Evolutionary conservation across 2,888 invertebrate genomes (phyloP).

Genomic region (Oasisia sp.): DNA sequence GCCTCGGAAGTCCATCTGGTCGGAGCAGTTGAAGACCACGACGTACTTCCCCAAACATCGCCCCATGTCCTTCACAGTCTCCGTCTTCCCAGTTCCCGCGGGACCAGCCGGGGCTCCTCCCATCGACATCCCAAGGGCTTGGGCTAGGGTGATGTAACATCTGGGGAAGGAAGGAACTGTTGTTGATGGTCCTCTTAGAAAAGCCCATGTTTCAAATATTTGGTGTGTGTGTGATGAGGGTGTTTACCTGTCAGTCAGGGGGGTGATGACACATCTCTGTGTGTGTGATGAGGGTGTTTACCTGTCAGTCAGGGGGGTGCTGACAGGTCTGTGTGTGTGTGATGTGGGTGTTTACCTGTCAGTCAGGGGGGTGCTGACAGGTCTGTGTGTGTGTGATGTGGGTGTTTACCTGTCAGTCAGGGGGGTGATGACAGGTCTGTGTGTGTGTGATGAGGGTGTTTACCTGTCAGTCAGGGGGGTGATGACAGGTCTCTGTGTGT

Average conservation of each 20-base stretch:
- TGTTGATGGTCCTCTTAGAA: neutral
- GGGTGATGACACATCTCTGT: neutral
- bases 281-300: neutral
- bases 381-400: neutral
- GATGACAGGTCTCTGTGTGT: neutral
- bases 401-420: neutral
- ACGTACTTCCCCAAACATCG: conserved; percentile 67
- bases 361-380: neutral
- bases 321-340: neutral
- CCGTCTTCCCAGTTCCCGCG: conserved; percentile 85
- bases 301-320: neutral
- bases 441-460: neutral
- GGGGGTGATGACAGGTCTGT: neutral
- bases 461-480: neutral
- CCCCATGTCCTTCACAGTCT: conserved; percentile 66
- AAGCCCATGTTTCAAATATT: neutral
- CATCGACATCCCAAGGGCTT: conserved; percentile 95
- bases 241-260: neutral
- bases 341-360: neutral
- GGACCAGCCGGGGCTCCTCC: conserved; percentile 97
- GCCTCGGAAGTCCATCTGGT: conserved; percentile 68
- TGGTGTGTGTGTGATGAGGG: too few relatives aligned
- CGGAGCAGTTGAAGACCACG: conserved; percentile 67
- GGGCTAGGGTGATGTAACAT: conserved; percentile 96
- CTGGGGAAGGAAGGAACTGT: conserved; percentile 67